Conservation (phyloP, 2,797 vertebrate species). For the Margarornis squamiger region DNA sequence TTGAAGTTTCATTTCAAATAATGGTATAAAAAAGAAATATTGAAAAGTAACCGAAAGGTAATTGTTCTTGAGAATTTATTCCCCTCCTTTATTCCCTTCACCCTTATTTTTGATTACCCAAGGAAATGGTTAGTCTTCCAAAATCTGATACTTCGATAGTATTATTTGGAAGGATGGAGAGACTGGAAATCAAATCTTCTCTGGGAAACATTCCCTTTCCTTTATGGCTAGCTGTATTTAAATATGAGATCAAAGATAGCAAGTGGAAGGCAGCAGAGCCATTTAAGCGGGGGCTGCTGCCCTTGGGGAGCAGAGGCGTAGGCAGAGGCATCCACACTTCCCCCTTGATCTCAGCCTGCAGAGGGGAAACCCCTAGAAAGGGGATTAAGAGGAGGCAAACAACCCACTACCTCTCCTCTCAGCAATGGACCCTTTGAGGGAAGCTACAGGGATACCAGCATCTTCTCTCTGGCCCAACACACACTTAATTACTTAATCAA, state of each 20-base stretch:
- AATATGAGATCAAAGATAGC: background rate
- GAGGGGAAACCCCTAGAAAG: slow-evolving; percentile 6
- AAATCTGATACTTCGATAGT: background rate
- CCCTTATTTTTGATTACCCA: background rate
- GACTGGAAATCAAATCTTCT: background rate
- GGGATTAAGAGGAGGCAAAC: slow-evolving; percentile 17
- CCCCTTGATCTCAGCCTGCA: slow-evolving; percentile 5
- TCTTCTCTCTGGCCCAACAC: background rate
- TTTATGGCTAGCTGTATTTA: slow-evolving; percentile 12
- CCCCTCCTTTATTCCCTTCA: background rate
- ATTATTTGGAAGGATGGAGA: background rate
- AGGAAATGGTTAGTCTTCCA: background rate
- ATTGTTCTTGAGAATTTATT: background rate
- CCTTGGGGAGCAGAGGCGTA: background rate
- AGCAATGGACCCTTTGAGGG: background rate
- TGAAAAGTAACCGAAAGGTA: background rate
- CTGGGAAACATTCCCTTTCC: background rate
- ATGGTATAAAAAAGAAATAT: background rate
- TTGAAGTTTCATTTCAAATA: slow-evolving; percentile 2
- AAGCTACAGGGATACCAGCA: background rate
- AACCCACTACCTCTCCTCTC: background rate
- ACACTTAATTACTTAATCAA: background rate
- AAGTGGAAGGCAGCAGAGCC: background rate
- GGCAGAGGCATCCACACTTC: background rate
- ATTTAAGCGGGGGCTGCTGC: background rate